Base-by-base conservation (phyloP, 1,140 invertebrate genomes). In the Triops longicaudatus region DNA sequence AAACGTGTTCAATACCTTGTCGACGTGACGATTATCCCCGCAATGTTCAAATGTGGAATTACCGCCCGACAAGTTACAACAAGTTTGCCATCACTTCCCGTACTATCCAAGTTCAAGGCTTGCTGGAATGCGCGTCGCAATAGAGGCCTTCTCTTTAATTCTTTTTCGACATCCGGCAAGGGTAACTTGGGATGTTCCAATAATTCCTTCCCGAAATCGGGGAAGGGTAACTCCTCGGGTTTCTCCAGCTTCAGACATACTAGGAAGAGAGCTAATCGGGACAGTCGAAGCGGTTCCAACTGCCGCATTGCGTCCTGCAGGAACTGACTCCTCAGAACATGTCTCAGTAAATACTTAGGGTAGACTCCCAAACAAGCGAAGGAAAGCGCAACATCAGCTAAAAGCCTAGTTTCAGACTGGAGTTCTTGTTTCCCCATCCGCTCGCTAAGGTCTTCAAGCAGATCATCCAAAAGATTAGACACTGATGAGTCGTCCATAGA, bases 41-140 rank as follows among this genome's bases (percentile, higher is more conserved):
- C 71, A 7, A 73, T 22, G 72, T 77, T 77, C 22, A 77, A 73
- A 43, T 77, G 72, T 17, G 76, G 76, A 22, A 77, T 72, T 44
- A 73, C 42, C 14, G 71, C 28, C n/a, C 76, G 73, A 26, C 76
- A 77, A 27, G 50, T 63, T 22, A 22, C 50, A 14, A 22, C 50
- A 63, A 63, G 50, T n/a, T n/a, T 63, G 50, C 50, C 50, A 22
- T 63, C 6, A 5, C 50, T 63, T 63, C 50, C 10, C 50, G 11
- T 22, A 17, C 22, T 17, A 63, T 17, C 50, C 6, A 0, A 22
- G 50, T 63, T 63, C 50, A 63, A 11, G 50, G n/a, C 50, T 63
- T 63, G 50, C 17, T 63, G 50, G 50, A 63, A 63, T 22, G 50
- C 50, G 17, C 50, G 50, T 63, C 50, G 50, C 50, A 63, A 63